A percentile compares a stretch with the other conserved stretches of the same genome.
phyloP scores from a whole-genome alignment of 2,113 vertebrate genomes.

The Puntigrus tetrazona region DNA sequence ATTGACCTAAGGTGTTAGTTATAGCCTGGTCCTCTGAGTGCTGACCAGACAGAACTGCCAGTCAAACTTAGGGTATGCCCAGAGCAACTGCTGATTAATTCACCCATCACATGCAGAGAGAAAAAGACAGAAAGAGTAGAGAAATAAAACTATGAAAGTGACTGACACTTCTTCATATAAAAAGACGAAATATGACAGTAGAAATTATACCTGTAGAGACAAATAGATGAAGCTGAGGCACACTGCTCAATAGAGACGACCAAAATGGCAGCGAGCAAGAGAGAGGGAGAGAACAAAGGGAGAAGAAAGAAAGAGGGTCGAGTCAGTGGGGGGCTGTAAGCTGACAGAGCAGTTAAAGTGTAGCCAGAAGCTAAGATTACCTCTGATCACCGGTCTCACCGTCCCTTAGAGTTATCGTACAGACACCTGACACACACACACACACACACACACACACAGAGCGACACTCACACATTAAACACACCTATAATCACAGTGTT shows the following conservation, averaged over 20 bases:
- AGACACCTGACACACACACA: conserved; percentile 16
- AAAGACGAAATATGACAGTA: conserved; percentile 7
- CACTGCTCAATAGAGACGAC: neutral
- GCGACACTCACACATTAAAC: neutral
- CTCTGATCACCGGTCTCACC: conserved; percentile 25
- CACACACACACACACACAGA: neutral
- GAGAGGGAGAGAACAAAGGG: conserved; percentile 64
- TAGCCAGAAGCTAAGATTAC: conserved; percentile 35
- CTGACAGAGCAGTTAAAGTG: conserved; percentile 23
- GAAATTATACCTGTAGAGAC: conserved; percentile 15
- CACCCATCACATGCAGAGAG: conserved; percentile 11
- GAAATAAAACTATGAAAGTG: conserved; percentile 10
- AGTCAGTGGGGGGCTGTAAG: conserved; percentile 55
- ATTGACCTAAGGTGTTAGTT: conserved; percentile 61
- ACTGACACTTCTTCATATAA: conserved; percentile 5
- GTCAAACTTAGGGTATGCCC: conserved; percentile 57
- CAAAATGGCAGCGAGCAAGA: conserved; percentile 39
- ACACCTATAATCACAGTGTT: neutral
- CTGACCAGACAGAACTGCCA: conserved; percentile 73
- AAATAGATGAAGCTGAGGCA: conserved; percentile 7
- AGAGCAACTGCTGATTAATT: conserved; percentile 38
- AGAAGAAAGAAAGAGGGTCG: conserved; percentile 46
- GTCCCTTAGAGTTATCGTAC: conserved; percentile 4
- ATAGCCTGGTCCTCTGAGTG: conserved; percentile 59
- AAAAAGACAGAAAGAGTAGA: neutral